Evolutionary conservation across 2,113 vertebrate genomes (phyloP).

Genomic region (Phoenicopterus ruber): DNA sequence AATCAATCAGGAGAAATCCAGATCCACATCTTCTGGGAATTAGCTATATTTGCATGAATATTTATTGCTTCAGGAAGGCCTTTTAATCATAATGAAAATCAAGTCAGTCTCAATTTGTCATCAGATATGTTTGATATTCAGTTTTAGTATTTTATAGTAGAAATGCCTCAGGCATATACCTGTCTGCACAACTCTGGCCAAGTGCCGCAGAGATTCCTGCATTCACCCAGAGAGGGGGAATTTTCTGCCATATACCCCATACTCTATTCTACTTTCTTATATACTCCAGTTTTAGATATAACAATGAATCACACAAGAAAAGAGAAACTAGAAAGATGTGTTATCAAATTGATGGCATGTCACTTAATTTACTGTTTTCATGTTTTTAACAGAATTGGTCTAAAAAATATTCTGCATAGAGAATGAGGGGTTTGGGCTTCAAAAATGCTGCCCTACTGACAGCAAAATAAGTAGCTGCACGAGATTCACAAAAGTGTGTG

Average conservation of each 20-base stretch:
- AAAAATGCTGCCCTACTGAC: background rate
- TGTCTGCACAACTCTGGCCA: background rate
- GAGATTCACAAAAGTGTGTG: background rate
- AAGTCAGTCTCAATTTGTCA: background rate
- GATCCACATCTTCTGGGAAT: background rate
- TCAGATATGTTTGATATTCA: background rate
- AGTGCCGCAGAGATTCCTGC: background rate
- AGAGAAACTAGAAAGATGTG: background rate
- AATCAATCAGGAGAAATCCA: background rate
- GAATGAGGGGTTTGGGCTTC: background rate
- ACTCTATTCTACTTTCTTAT: background rate
- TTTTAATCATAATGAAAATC: slow-evolving; percentile 19
- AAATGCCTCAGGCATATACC: background rate
- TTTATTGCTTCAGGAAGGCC: background rate
- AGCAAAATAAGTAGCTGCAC: background rate
- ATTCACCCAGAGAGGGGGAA: background rate
- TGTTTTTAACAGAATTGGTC: background rate
- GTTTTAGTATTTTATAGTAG: background rate
- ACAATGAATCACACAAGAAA: background rate
- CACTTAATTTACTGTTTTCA: background rate
- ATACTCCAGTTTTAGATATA: background rate
- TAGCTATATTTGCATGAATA: background rate
- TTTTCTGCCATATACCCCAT: background rate
- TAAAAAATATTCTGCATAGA: background rate
- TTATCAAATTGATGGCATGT: background rate